Base-by-base conservation (phyloP, 2,113 vertebrate species). In the Mixornis gularis region DNA sequence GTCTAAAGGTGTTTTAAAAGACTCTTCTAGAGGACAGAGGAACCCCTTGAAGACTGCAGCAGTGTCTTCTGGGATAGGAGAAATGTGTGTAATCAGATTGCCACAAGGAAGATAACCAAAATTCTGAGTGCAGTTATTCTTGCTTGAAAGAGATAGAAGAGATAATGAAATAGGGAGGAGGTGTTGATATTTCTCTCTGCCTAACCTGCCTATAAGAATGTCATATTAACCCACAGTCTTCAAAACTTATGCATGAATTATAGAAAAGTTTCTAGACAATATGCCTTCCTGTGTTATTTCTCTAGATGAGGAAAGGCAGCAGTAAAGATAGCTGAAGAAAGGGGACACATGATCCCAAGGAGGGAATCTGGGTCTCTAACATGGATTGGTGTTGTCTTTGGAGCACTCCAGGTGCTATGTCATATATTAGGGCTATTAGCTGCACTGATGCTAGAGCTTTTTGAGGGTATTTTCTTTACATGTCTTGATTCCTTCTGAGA, bases 291-390 rank as follows among this genome's bases (percentile, higher is more conserved):
- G 12, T 17, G 32, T 69, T 59, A 40, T 63, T 87, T 78, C 26
- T 55, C 20, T 80, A 38, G 43, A 29, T 34, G 7, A 64, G 15
- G 43, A 83, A 79, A 59, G 9, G 9, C 40, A 91, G 10, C 49
- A 59, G 32, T 58, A 48, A 80, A 44, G 32, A 41, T 8, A 44
- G 10, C 5, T 66, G 38, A 40, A 66, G 26, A 68, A 73, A 49
- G 4, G 3, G 13, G 7, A 52, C 8, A 14, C 4, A 6, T 2
- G 44, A 51, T 88, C 4, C 10, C 0, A 0, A 59, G 19, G 15
- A 69, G 6, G 7, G 7, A 34, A 65, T 51, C 15, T 49, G 60
- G 13, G 19, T 58, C 60, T 71, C 25, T 38, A 44, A 44, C 13
- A 69, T 1, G 4, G 7, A 9, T 21, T 68, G 3, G 2, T 55